Percentiles rank a stretch among this genome's conserved stretches.
These are phyloP conservation scores for Thecophora atra DNA, from an alignment of 2,888 invertebrate species.

Conservation along the genomic window DNA sequence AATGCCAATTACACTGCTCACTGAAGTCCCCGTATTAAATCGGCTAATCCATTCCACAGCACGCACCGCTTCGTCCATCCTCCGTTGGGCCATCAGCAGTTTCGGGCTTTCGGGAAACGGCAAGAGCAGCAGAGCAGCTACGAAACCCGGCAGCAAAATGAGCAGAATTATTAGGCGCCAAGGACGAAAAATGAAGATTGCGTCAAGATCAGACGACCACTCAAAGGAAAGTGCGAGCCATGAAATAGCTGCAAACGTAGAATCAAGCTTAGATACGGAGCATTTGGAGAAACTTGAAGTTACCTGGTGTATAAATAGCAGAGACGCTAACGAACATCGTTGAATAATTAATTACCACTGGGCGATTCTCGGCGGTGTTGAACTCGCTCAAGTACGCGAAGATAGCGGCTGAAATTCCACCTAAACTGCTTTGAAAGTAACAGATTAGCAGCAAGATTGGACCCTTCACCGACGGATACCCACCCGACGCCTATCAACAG, in stretches of 20 bases:
- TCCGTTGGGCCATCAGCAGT: constrained; percentile 52
- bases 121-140: constrained; percentile 52
- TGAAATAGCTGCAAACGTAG: constrained; percentile 48
- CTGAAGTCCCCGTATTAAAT: constrained; percentile 49
- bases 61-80: constrained; percentile 46
- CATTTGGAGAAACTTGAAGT: background rate
- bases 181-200: constrained; percentile 53
- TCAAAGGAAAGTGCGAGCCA: constrained; percentile 55
- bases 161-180: constrained; percentile 56
- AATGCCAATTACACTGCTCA: constrained; percentile 45
- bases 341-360: constrained; percentile 59
- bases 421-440: constrained; percentile 47
- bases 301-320: constrained; percentile 60
- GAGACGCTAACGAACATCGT: constrained; percentile 60
- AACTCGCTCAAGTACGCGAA: constrained; percentile 59
- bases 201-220: constrained; percentile 53
- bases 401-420: constrained; percentile 54
- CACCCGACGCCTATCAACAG: constrained; percentile 56
- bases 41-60: constrained; percentile 56
- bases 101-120: constrained; percentile 57
- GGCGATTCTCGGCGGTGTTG: constrained; percentile 56
- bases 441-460: background rate
- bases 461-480: too few relatives aligned
- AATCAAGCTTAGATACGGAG: background rate
- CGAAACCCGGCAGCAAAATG: constrained; percentile 54